Percentiles rank a stretch among this genome's conserved stretches.
Evolutionary conservation across 2,113 vertebrate genomes (phyloP).

Genomic region (Thunnus maccoyii): DNA sequence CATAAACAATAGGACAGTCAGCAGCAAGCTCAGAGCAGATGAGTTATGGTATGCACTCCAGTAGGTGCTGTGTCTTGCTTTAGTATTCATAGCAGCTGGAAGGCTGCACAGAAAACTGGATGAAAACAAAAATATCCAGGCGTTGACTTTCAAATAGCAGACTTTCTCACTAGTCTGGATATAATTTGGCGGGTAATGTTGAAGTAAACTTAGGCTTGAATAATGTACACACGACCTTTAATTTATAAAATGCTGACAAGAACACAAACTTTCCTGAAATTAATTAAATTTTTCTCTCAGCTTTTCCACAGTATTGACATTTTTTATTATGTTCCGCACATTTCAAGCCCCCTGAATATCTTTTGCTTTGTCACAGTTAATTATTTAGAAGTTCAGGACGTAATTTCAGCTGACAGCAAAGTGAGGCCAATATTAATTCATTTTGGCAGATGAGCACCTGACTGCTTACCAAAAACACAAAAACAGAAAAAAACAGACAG

Average conservation of each 20-base stretch:
- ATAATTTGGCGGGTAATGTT: neutral
- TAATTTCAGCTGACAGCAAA: slow-evolving; percentile 54
- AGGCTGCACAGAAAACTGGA: slow-evolving; percentile 14
- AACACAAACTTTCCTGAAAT: neutral
- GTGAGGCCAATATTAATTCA: slow-evolving; percentile 46
- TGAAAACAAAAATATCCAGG: neutral
- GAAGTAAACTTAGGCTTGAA: neutral
- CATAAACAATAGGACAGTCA: slow-evolving; percentile 33
- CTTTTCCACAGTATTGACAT: neutral
- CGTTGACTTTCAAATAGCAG: neutral
- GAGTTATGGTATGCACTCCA: slow-evolving; percentile 24
- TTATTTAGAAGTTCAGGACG: slow-evolving; percentile 24
- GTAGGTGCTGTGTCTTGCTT: slow-evolving; percentile 36
- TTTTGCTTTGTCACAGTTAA: slow-evolving; percentile 40
- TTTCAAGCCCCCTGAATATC: slow-evolving; percentile 5
- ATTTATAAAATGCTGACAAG: neutral
- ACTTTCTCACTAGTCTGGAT: neutral
- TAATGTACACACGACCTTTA: neutral
- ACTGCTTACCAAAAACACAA: slow-evolving; percentile 2
- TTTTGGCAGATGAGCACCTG: slow-evolving; percentile 47
- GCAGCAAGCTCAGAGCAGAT: slow-evolving; percentile 30
- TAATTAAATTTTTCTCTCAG: neutral
- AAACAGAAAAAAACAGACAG: slow-evolving; percentile 9
- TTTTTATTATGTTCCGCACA: slow-evolving; percentile 30
- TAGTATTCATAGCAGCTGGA: slow-evolving; percentile 44